Conservation (phyloP, 2,113 vertebrate genomes). For the Forbesichthys agassizii region DNA sequence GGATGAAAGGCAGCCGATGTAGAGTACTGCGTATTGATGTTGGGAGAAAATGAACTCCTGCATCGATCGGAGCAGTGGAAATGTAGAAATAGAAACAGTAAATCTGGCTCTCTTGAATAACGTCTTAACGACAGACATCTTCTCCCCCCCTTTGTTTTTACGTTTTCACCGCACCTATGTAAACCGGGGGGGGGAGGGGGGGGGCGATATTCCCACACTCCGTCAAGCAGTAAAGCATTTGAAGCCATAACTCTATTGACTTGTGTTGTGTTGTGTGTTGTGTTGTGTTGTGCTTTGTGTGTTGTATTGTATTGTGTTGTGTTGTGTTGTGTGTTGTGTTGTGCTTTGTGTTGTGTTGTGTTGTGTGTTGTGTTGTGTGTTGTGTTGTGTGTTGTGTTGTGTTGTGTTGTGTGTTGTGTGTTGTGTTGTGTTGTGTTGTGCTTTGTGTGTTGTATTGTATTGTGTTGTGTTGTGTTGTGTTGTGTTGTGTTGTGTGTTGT, state of each 20-base stretch:
- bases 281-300: too few relatives aligned
- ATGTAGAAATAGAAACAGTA: slow-evolving; percentile 77
- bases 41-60: slow-evolving; percentile 72
- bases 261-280: too few relatives aligned
- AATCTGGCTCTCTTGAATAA: slow-evolving; percentile 74
- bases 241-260: slow-evolving; percentile 53
- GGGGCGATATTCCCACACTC: slow-evolving; percentile 7
- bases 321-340: too few relatives aligned
- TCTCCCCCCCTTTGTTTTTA: slow-evolving; percentile 2
- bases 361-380: too few relatives aligned
- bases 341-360: too few relatives aligned
- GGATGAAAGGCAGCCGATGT: slow-evolving; percentile 64
- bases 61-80: slow-evolving; percentile 74
- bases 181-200: slow-evolving; percentile 42
- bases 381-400: too few relatives aligned
- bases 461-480: too few relatives aligned
- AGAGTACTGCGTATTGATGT: slow-evolving; percentile 71
- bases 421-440: too few relatives aligned
- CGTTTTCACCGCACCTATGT: slow-evolving; percentile 34
- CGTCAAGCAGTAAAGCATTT: slow-evolving; percentile 72
- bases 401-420: too few relatives aligned
- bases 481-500: too few relatives aligned
- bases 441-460: too few relatives aligned
- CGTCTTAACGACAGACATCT: slow-evolving; percentile 70
- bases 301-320: too few relatives aligned